Evolutionary conservation across 2,888 invertebrate genomes (phyloP).

Genomic region (Dichetophora obliterata): DNA sequence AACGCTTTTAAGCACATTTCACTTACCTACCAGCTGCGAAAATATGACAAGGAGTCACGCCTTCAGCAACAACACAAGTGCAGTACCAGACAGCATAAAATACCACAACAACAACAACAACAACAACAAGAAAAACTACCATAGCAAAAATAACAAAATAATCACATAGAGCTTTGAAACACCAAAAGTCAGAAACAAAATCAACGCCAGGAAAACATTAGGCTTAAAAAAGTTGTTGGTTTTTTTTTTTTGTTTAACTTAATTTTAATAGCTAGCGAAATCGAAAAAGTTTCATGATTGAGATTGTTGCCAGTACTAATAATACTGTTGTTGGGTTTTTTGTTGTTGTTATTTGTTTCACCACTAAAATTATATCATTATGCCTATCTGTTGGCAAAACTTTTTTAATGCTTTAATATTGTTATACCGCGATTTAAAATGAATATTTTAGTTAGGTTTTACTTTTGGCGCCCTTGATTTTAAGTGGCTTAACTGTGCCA

Average conservation of each 20-base stretch:
- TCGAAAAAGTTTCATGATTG: constrained; percentile 8
- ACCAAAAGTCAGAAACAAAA: neutral
- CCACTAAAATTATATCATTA: too few relatives aligned
- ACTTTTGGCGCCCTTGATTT: too few relatives aligned
- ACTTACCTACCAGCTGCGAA: too few relatives aligned
- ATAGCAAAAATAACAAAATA: neutral
- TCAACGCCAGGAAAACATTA: neutral
- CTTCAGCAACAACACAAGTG: too few relatives aligned
- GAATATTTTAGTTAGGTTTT: neutral
- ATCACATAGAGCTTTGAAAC: neutral
- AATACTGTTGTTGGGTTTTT: neutral
- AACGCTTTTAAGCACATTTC: too few relatives aligned
- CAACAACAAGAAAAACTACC: neutral
- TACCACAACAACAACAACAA: neutral
- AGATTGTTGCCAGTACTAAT: neutral
- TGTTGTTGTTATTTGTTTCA: neutral
- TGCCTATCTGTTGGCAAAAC: neutral
- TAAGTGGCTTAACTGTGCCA: too few relatives aligned
- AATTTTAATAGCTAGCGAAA: neutral
- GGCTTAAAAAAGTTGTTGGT: too few relatives aligned
- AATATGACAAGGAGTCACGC: too few relatives aligned
- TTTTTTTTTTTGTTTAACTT: too few relatives aligned
- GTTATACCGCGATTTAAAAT: neutral
- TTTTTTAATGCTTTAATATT: neutral
- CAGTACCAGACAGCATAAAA: neutral